A percentile compares a stretch with the other conserved stretches of the same genome.
These are phyloP conservation scores for Drosophila austrosaltans DNA, from an alignment of 2,888 invertebrate species.

Conservation along the genomic window DNA sequence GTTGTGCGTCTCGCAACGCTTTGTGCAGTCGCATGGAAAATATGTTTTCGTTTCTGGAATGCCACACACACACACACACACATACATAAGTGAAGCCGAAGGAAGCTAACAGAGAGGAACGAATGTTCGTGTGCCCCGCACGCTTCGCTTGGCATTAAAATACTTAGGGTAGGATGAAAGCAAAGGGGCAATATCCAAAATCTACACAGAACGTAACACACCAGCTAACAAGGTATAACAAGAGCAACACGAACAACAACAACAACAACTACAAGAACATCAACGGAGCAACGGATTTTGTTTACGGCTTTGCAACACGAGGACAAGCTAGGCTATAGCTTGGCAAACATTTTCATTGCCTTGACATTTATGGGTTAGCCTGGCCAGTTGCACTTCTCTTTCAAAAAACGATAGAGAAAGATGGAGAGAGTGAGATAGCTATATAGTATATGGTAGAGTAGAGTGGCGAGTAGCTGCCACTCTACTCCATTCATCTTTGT, in stretches of 20 bases:
- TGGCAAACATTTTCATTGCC: constrained; percentile 73
- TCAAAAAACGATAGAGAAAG: not conserved
- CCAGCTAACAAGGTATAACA: constrained; percentile 70
- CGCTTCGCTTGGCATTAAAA: constrained; percentile 69
- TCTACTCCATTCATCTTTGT: constrained; percentile 47
- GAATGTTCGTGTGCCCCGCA: constrained; percentile 48
- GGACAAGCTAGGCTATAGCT: constrained; percentile 44
- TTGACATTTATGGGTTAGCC: constrained; percentile 58
- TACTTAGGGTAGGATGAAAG: constrained; percentile 22
- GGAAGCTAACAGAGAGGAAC: not conserved
- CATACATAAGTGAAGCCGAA: constrained; percentile 9
- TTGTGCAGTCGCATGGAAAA: constrained; percentile 77
- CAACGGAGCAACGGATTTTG: constrained; percentile 56
- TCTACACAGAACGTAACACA: constrained; percentile 46
- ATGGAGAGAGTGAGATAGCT: not conserved
- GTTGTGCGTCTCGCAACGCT: constrained; percentile 61
- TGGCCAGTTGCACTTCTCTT: not conserved
- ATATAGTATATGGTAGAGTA: too few species aligned
- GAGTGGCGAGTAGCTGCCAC: constrained; percentile 18
- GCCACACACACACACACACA: constrained; percentile 40
- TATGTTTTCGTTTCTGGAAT: constrained; percentile 75
- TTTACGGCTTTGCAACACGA: constrained; percentile 60
- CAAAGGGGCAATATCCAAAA: constrained; percentile 30
- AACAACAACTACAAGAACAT: constrained; percentile 21
- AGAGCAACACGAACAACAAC: constrained; percentile 18